Base-by-base conservation (phyloP, 2,113 vertebrate genomes). In the Podarcis muralis region DNA sequence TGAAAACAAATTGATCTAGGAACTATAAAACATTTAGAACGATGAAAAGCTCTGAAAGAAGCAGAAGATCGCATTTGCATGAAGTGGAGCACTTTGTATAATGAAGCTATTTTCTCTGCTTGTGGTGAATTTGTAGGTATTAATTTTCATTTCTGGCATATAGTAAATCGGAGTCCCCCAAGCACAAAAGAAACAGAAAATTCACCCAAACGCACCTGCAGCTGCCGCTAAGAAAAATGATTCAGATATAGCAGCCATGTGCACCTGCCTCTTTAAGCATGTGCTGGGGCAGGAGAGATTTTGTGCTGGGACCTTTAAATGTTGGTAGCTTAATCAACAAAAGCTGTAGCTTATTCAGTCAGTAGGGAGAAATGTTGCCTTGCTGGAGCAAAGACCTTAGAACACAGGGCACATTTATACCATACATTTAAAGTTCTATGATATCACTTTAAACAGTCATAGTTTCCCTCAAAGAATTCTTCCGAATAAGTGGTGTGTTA, bases 41-140 rank as follows among this genome's bases (percentile, higher is more conserved):
- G 18, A 30, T 35, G 40, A 77, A 81, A 32, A 88, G 81, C 72
- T 66, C 72, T 83, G 68, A 62, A 83, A 53, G 87, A 88, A 68
- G 59, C 8, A 40, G n/a, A 76, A 76, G 37, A 77, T 76, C 22
- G 25, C 32, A 83, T 88, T 83, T 88, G 72, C 87, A 88, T 88
- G 71, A 88, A 88, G 81, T 88, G 71, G 59, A 35, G 66, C 71
- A 68, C 40, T 88, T 88, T 88, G 72, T 53, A 74, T 88, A 88
- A 88, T 88, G 81, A 82, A 76, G 74, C 59, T 68, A 88, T 88
- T 88, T 88, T 77, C 87, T 77, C 71, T 12, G 59, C 80, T 88
- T 88, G 87, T 43, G 43, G 30, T 66, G 30, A 53, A 88, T 83
- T 83, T 77, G 71, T 77, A 88, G 87, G 57, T 68, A 88, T 83